These are phyloP conservation scores for Ophraella communa DNA, from an alignment of 2,888 invertebrate genomes.

Conservation along the genomic window DNA sequence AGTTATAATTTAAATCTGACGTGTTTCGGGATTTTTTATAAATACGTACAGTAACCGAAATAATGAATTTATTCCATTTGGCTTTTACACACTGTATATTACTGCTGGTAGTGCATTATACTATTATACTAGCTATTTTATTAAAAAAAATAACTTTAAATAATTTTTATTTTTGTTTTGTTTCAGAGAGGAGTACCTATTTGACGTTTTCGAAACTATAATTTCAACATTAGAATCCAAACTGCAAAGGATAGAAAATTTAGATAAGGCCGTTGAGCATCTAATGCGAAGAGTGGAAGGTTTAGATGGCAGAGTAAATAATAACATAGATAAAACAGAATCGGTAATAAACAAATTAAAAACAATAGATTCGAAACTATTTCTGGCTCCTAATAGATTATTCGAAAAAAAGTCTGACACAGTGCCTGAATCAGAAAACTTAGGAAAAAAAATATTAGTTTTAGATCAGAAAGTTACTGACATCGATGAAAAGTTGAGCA, in stretches of 20 bases:
- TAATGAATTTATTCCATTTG: no score
- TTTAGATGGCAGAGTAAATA: constrained; percentile 80
- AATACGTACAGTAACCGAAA: no score
- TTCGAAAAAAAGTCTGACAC: constrained; percentile 44
- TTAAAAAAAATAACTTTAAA: no score
- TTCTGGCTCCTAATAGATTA: constrained; percentile 60
- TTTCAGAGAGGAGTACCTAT: constrained; percentile 86
- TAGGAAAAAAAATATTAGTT: constrained; percentile 73
- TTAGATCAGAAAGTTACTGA: constrained; percentile 84
- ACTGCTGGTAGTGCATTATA: no score
- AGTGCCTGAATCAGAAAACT: constrained; percentile 54
- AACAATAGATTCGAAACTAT: constrained; percentile 77
- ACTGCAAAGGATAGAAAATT: constrained; percentile 84
- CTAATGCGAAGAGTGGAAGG: constrained; percentile 85
- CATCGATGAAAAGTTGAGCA: constrained; percentile 79
- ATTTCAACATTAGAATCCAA: constrained; percentile 88
- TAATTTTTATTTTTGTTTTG: no score
- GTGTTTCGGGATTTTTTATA: no score
- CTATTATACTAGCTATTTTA: no score
- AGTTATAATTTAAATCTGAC: no score
- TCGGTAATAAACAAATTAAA: constrained; percentile 79
- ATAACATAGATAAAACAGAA: constrained; percentile 85
- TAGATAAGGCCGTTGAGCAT: constrained; percentile 87
- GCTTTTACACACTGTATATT: no score
- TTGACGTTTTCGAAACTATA: constrained; percentile 89